Base-by-base conservation (phyloP, 2,797 vertebrate species). In the Muraenolepis orangiensis region DNA sequence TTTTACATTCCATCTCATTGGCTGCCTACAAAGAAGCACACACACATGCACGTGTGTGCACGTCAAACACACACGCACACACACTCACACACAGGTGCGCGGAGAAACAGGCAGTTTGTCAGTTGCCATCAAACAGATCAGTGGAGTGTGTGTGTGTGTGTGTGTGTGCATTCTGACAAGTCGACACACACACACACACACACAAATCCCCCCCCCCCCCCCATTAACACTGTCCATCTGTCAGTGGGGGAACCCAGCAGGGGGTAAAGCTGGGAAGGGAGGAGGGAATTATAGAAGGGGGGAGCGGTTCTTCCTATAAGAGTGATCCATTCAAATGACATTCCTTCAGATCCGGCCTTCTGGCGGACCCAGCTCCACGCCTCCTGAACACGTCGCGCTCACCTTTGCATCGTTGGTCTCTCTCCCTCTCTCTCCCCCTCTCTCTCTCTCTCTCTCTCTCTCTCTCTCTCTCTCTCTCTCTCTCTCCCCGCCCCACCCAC, bases 341-440 rank as follows among this genome's bases (percentile, higher is more conserved):
- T 93, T 93, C 89, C 86, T 91, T 85, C 76, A 90, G 78, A 90
- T 89, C 81, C 84, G 78, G 75, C 85, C 76, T 84, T 78, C 78
- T 85, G 80, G 80, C 8, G 5, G 86, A 89, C 87, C 87, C 82
- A 80, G n/a, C 8, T 69, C 80, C 83, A 86, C 81, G 81, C 82
- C 79, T 91, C 91, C 86, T 87, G 74, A 86, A 91, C 91, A 90
- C 93, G 90, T 87, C 87, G 64, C 83, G 85, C 84, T 80, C 76
- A 85, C 67, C 66, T 66, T 51, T 57, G 28, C 40, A 16, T 14
- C 40, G 1, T 2, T 42, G 13, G 26, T n/a, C 26, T 57, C 14
- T 29, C 42, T 23, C 31, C 4, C 29, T 18, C n/a, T n/a, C n/a
- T n/a, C n/a, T n/a, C n/a, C n/a, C n/a, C n/a, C n/a, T n/a, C n/a